Evolutionary conservation across 2,888 invertebrate species (phyloP).

Genomic region (Escarpia spicata): DNA sequence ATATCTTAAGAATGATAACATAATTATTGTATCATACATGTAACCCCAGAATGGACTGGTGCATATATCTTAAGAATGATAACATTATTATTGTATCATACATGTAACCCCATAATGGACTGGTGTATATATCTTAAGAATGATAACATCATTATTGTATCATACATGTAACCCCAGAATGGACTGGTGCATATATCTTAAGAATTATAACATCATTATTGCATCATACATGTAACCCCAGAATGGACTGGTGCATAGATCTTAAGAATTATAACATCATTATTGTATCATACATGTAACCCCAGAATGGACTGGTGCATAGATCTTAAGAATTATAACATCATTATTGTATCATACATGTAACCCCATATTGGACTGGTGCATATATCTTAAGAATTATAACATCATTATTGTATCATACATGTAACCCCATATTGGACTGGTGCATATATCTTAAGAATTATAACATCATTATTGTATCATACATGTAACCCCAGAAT

Average conservation of each 20-base stretch:
- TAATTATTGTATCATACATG: not conserved
- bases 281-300: not conserved
- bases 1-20: constrained; percentile 7
- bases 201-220: not conserved
- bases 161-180: not conserved
- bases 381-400: too few species aligned
- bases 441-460: too few species aligned
- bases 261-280: not conserved
- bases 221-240: not conserved
- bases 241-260: too few species aligned
- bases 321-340: constrained; percentile 13
- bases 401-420: not conserved
- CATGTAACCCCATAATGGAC: too few species aligned
- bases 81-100: not conserved
- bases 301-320: too few species aligned
- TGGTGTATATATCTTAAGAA: too few species aligned
- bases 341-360: not conserved
- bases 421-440: too few species aligned
- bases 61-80: too few species aligned
- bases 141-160: not conserved
- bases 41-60: too few species aligned
- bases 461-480: not conserved
- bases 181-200: too few species aligned
- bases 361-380: too few species aligned
- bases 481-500: not conserved